A percentile compares a stretch with the other conserved stretches of the same genome.
Conservation (phyloP, 2,797 vertebrate species). For the Enteromius argenteus region DNA sequence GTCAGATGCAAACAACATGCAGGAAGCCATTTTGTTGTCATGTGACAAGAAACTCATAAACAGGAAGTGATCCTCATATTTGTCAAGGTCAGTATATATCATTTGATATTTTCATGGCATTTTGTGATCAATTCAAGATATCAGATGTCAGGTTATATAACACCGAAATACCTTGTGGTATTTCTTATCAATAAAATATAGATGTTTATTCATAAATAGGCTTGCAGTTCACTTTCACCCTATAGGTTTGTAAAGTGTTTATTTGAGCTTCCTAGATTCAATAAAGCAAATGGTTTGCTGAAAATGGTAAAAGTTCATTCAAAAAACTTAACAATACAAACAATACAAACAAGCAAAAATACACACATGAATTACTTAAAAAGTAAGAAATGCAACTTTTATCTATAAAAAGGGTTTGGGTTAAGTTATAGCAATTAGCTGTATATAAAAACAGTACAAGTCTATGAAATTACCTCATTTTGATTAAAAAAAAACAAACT, state of each 20-base stretch:
- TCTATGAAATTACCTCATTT: neutral
- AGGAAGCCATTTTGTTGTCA: neutral
- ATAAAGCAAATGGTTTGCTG: neutral
- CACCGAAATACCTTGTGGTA: neutral
- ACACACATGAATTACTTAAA: too few relatives aligned
- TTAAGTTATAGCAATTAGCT: neutral
- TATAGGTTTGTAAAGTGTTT: neutral
- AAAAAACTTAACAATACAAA: neutral
- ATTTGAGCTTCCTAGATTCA: too few relatives aligned
- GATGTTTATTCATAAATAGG: neutral
- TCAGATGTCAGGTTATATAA: neutral
- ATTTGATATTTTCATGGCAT: neutral
- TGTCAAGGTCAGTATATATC: neutral
- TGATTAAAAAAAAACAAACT: neutral
- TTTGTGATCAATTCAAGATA: neutral
- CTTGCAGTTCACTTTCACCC: neutral
- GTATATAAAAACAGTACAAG: neutral
- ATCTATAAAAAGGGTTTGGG: neutral
- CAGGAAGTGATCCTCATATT: neutral
- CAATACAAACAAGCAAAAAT: neutral
- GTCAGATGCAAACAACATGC: neutral
- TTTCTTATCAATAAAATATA: neutral
- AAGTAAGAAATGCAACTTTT: neutral
- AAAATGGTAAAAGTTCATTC: neutral
- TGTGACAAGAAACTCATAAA: neutral